Conservation (phyloP, 2,888 invertebrate genomes). For the Papilio protenor region DNA sequence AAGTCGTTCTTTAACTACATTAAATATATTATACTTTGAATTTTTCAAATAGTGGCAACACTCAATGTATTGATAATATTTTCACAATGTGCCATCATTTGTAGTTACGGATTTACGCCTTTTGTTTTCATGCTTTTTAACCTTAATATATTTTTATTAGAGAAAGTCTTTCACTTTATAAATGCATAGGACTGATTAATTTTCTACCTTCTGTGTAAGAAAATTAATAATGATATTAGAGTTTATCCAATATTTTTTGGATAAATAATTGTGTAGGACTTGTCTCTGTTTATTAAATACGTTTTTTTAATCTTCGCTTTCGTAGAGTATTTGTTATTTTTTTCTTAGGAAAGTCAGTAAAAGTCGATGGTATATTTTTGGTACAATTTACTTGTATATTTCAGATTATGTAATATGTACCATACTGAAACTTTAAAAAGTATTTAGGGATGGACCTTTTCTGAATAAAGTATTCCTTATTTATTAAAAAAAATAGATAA, state of each 20-base stretch:
- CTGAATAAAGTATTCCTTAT: constrained; percentile 43
- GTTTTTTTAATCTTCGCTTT: constrained; percentile 21
- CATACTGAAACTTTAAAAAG: constrained; percentile 29
- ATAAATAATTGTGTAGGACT: constrained; percentile 24
- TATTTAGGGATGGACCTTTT: constrained; percentile 33
- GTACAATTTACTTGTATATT: constrained; percentile 45
- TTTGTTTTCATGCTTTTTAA: constrained; percentile 46
- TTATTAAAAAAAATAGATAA: constrained; percentile 24
- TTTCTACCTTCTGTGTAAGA: not conserved
- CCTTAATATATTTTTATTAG: constrained; percentile 40
- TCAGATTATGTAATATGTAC: constrained; percentile 39
- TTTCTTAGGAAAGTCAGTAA: constrained; percentile 21
- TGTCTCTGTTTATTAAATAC: constrained; percentile 10
- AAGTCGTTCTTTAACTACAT: not conserved
- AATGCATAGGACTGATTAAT: constrained; percentile 6
- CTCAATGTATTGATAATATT: constrained; percentile 39
- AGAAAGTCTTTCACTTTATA: constrained; percentile 33
- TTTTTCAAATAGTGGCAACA: not conserved
- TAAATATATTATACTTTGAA: not conserved
- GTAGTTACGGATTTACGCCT: constrained; percentile 46
- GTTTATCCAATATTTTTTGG: not conserved
- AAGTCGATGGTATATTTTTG: constrained; percentile 46
- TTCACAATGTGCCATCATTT: constrained; percentile 55
- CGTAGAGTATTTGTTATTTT: constrained; percentile 23
- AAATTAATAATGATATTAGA: constrained; percentile 3